Evolutionary conservation across 2,797 vertebrate species (phyloP).

Genomic region (Cephalopachus bancanus): DNA sequence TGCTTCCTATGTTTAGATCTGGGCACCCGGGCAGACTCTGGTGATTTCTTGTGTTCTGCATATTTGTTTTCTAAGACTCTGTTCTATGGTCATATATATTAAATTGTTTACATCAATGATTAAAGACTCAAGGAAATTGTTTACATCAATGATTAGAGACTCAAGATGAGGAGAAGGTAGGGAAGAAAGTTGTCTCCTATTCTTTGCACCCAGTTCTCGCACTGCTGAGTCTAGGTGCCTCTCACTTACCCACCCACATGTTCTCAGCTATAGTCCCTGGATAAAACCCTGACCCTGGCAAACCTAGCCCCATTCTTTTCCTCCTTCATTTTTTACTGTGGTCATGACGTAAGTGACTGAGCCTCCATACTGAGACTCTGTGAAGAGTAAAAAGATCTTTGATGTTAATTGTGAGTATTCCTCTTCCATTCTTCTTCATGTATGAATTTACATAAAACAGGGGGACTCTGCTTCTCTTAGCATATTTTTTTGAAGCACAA

Average conservation of each 20-base stretch:
- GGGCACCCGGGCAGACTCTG: neutral
- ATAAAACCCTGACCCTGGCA: neutral
- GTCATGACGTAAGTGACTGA: neutral
- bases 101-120: neutral
- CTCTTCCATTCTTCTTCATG: neutral
- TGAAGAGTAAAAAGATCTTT: neutral
- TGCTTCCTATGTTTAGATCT: constrained; percentile 15
- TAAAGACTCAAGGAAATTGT: no score
- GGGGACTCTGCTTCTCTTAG: neutral
- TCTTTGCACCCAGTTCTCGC: neutral
- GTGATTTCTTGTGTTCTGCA: neutral
- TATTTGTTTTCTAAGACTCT: neutral
- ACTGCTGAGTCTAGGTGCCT: neutral
- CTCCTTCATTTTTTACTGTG: constrained; percentile 1
- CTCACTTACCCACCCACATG: neutral
- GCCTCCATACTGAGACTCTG: neutral
- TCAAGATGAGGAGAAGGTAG: neutral
- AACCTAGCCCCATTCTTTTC: neutral
- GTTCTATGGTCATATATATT: neutral
- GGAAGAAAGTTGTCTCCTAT: neutral
- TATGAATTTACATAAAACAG: neutral
- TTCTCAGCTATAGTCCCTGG: neutral
- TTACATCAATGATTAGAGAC: neutral
- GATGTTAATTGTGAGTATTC: neutral
- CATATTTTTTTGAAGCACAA: neutral